These are phyloP conservation scores for Pangasius djambal DNA, from an alignment of 2,797 vertebrate genomes.

Conservation along the genomic window DNA sequence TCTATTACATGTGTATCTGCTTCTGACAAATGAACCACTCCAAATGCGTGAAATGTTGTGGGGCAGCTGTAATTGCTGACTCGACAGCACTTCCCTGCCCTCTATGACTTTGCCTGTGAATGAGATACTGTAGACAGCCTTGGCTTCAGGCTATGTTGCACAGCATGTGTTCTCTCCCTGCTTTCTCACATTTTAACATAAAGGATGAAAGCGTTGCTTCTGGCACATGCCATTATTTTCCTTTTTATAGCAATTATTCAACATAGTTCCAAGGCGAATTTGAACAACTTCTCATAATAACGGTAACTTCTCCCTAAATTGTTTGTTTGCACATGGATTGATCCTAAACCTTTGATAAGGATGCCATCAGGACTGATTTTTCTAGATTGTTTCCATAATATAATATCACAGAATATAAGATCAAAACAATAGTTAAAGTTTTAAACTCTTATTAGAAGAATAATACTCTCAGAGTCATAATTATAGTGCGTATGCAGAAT, in stretches of 20 bases:
- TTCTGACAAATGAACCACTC: conserved; percentile 40
- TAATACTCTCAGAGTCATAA: background rate
- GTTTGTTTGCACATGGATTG: background rate
- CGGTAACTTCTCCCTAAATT: background rate
- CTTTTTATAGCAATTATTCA: conserved; percentile 9
- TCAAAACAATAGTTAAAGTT: background rate
- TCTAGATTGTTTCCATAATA: background rate
- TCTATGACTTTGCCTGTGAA: conserved; percentile 34
- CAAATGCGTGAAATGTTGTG: conserved; percentile 16
- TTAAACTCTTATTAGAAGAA: background rate
- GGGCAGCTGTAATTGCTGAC: conserved; percentile 34
- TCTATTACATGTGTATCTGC: conserved; percentile 15
- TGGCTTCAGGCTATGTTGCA: conserved; percentile 35
- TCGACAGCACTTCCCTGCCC: conserved; percentile 31
- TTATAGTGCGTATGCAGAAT: background rate
- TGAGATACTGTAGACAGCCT: conserved; percentile 39
- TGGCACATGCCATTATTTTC: conserved; percentile 27
- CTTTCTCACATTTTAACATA: conserved; percentile 42
- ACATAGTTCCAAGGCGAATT: conserved; percentile 5
- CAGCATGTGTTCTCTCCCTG: conserved; percentile 43
- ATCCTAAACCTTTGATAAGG: background rate
- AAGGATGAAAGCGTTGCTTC: conserved; percentile 38
- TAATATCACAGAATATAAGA: background rate
- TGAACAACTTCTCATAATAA: background rate
- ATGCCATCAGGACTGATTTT: background rate